phyloP scores from a whole-genome alignment of 2,888 invertebrate species.

The Quadroppia sp. region DNA sequence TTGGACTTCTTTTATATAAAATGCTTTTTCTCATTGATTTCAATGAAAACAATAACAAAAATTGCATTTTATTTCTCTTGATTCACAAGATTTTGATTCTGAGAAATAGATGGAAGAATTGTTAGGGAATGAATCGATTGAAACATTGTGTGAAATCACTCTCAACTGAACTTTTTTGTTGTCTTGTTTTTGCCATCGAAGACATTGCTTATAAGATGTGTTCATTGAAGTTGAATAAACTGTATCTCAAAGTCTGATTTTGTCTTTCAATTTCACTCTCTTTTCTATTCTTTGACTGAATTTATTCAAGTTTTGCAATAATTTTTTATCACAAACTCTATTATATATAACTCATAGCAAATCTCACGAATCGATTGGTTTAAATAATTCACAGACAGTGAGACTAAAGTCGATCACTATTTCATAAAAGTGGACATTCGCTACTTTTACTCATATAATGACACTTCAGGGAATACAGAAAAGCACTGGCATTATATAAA shows the following conservation, averaged over 20 bases:
- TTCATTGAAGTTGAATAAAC: constrained; percentile 2
- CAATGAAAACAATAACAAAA: too few relatives aligned
- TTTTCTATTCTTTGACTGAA: neutral
- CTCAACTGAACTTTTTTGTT: neutral
- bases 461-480: neutral
- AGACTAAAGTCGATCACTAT: neutral
- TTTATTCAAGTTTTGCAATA: neutral
- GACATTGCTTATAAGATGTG: neutral
- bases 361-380: neutral
- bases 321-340: neutral
- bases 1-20: too few relatives aligned
- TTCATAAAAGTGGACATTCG: constrained; percentile 22
- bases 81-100: too few relatives aligned
- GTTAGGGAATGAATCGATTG: neutral
- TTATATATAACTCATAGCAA: neutral
- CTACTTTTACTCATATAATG: constrained; percentile 14
- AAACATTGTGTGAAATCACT: neutral
- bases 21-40: too few relatives aligned
- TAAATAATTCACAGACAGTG: neutral
- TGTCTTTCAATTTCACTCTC: too few relatives aligned
- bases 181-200: neutral
- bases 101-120: too few relatives aligned
- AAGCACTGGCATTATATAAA: neutral
- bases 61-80: too few relatives aligned
- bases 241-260: neutral